phyloP scores from a whole-genome alignment of 2,888 invertebrate genomes.

The Phania funesta region DNA sequence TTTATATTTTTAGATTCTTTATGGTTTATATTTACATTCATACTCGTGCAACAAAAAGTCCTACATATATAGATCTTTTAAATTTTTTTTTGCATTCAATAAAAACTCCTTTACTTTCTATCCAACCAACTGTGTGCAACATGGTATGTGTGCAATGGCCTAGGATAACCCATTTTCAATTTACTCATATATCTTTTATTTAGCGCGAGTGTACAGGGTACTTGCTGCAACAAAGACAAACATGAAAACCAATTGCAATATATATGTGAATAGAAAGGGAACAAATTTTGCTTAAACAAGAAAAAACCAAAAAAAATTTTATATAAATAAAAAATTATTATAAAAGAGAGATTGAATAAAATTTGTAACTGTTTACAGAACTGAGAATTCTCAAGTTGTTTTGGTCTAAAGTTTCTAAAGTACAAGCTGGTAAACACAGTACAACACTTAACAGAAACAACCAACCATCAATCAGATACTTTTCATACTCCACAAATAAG shows the following conservation, averaged over 20 bases:
- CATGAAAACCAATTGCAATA: conserved; percentile 29
- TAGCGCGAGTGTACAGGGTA: background rate
- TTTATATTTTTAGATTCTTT: conserved; percentile 42
- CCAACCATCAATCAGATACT: conserved; percentile 49
- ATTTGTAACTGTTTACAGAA: background rate
- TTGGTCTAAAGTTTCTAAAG: conserved; percentile 2
- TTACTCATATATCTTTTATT: conserved; percentile 18
- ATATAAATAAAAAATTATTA: background rate
- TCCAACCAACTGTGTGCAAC: conserved; percentile 13
- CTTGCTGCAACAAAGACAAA: background rate
- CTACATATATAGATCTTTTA: background rate
- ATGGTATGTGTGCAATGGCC: conserved; percentile 63
- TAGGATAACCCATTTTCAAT: conserved; percentile 60
- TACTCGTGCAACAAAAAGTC: background rate
- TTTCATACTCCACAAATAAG: too few relatives aligned
- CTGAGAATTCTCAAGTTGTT: conserved; percentile 14
- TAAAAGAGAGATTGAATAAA: background rate
- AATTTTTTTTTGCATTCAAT: background rate
- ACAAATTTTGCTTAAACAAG: background rate
- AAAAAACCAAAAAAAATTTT: background rate
- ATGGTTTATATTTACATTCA: conserved; percentile 36
- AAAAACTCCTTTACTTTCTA: conserved; percentile 19
- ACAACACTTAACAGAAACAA: conserved; percentile 18
- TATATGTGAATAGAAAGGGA: background rate
- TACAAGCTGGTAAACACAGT: background rate